Conservation (phyloP, 2,888 invertebrate species). For the Ferdinandea cuprea region DNA sequence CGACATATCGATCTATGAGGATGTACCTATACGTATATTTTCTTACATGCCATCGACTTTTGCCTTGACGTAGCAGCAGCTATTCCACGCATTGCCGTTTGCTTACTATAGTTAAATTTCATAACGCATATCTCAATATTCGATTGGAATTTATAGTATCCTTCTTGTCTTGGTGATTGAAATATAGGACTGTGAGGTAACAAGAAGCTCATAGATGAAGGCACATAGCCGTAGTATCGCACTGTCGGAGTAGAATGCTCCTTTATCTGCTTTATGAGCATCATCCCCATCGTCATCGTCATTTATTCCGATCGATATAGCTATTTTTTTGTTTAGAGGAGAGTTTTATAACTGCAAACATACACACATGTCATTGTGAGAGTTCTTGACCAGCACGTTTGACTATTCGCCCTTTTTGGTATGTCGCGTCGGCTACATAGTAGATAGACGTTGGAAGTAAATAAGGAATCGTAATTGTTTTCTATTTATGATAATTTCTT, state of each 20-base stretch:
- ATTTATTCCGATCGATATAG: slow-evolving; percentile 53
- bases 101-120: slow-evolving; percentile 60
- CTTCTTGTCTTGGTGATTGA: slow-evolving; percentile 57
- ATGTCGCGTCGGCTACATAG: background rate
- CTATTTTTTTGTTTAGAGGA: no score
- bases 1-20: slow-evolving; percentile 36
- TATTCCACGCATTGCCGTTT: slow-evolving; percentile 58
- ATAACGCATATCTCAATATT: slow-evolving; percentile 70
- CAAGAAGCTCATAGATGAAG: slow-evolving; percentile 43
- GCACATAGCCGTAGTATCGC: no score
- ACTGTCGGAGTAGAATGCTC: slow-evolving; percentile 44
- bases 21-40: slow-evolving; percentile 24
- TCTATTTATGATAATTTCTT: slow-evolving; percentile 57
- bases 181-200: slow-evolving; percentile 25
- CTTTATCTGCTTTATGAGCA: slow-evolving; percentile 8
- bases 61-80: slow-evolving; percentile 12
- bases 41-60: background rate
- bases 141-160: slow-evolving; percentile 68
- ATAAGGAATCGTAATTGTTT: slow-evolving; percentile 26
- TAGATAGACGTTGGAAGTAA: background rate
- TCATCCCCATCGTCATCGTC: slow-evolving; percentile 23
- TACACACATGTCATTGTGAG: no score
- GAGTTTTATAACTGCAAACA: no score
- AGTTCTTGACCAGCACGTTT: no score
- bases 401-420: no score